A percentile compares a stretch with the other conserved stretches of the same genome.
phyloP scores from a whole-genome alignment of 2,888 invertebrate genomes.

The Merodon equestris region DNA sequence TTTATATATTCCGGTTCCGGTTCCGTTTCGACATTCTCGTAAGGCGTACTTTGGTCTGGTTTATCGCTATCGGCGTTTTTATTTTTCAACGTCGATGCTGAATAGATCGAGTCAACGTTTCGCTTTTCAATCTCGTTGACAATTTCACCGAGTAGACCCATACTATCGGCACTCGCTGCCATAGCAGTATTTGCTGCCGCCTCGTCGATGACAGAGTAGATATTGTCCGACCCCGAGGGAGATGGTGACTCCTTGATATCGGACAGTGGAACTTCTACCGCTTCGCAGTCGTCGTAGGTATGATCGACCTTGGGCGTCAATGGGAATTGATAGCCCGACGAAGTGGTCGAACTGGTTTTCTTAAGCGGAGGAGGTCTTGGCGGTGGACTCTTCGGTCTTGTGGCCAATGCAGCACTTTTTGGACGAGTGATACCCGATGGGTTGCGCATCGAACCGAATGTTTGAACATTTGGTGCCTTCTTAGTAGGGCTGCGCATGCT shows the following conservation, averaged over 20 bases:
- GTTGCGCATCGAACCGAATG: constrained; percentile 91
- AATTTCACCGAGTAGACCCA: constrained; percentile 91
- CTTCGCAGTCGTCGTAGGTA: constrained; percentile 90
- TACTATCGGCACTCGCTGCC: constrained; percentile 80
- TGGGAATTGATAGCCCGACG: constrained; percentile 82
- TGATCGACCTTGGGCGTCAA: constrained; percentile 76
- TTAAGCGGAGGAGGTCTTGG: constrained; percentile 81
- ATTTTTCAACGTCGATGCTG: constrained; percentile 86
- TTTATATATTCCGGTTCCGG: constrained; percentile 83
- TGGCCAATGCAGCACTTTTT: constrained; percentile 82
- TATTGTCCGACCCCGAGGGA: constrained; percentile 84
- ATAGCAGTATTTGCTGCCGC: constrained; percentile 78
- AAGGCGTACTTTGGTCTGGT: constrained; percentile 41
- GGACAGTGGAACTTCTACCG: constrained; percentile 81
- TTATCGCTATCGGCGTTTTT: constrained; percentile 76
- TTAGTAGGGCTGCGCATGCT: constrained; percentile 85
- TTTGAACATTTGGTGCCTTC: constrained; percentile 83
- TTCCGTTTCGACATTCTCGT: constrained; percentile 45
- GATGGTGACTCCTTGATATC: constrained; percentile 83
- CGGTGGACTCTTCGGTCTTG: constrained; percentile 87
- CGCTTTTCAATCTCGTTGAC: constrained; percentile 92
- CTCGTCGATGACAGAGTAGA: constrained; percentile 93
- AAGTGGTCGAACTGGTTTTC: constrained; percentile 78
- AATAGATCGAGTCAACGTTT: constrained; percentile 92
- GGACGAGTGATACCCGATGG: constrained; percentile 84